Evolutionary conservation across 2,888 invertebrate genomes (phyloP).

Genomic region (Ennomos fuscantarius): DNA sequence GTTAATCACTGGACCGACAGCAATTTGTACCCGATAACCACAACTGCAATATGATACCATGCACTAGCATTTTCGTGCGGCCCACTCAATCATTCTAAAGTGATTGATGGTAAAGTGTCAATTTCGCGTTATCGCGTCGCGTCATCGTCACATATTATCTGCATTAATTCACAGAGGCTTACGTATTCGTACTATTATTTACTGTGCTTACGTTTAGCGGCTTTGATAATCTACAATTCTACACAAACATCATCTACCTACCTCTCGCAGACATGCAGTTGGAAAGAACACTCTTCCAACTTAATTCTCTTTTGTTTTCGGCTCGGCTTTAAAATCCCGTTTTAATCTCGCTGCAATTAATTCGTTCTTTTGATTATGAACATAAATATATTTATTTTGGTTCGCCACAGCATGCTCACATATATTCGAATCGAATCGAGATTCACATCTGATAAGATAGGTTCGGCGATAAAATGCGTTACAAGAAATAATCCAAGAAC

Average conservation of each 20-base stretch:
- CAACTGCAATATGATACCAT: constrained; percentile 74
- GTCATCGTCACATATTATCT: constrained; percentile 60
- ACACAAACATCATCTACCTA: constrained; percentile 15
- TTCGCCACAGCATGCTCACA: constrained; percentile 26
- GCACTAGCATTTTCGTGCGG: constrained; percentile 50
- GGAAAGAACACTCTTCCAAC: constrained; percentile 32
- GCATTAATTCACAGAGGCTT: constrained; percentile 43
- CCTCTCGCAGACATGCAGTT: constrained; percentile 23
- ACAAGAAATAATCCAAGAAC: constrained; percentile 58
- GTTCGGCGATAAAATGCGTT: constrained; percentile 55
- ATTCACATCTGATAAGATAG: constrained; percentile 62
- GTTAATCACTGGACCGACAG: constrained; percentile 71
- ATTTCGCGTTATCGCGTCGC: constrained; percentile 72
- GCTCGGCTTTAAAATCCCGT: constrained; percentile 19
- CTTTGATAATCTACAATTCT: constrained; percentile 13
- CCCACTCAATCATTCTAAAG: constrained; percentile 68
- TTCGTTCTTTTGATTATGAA: constrained; percentile 30
- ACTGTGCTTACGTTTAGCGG: constrained; percentile 34
- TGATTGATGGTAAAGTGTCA: constrained; percentile 78
- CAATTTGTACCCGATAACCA: constrained; percentile 79
- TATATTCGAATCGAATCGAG: constrained; percentile 53
- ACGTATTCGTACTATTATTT: too few relatives aligned
- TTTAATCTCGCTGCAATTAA: constrained; percentile 34
- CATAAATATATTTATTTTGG: constrained; percentile 28
- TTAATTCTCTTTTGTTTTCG: constrained; percentile 36